Percentiles rank a stretch among this genome's conserved stretches.
These are phyloP conservation scores for Speoplatyrhinus poulsoni DNA, from an alignment of 2,113 vertebrate species.

Conservation along the genomic window DNA sequence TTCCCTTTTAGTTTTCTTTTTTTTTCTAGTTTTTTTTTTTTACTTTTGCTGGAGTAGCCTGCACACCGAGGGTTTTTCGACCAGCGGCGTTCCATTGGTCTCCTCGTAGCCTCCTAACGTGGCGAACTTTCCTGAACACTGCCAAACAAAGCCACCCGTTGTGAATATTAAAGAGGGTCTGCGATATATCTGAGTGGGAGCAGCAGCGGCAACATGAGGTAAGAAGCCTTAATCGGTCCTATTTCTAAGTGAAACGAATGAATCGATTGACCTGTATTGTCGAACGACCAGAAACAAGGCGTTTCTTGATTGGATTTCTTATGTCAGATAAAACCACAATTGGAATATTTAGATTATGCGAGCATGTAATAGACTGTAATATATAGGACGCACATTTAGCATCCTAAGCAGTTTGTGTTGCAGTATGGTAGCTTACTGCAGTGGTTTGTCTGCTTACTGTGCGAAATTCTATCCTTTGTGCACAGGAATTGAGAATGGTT, in stretches of 20 bases:
- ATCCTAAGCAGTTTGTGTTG: neutral
- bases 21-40: constrained; percentile 42
- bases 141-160: constrained; percentile 21
- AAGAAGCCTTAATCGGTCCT: constrained; percentile 33
- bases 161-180: neutral
- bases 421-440: neutral
- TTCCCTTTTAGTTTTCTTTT: constrained; percentile 45
- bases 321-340: neutral
- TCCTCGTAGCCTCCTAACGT: constrained; percentile 36
- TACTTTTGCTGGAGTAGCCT: constrained; percentile 42
- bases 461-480: neutral
- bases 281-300: no score
- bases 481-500: neutral
- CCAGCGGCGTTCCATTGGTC: constrained; percentile 54
- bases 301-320: neutral
- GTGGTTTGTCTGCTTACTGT: neutral
- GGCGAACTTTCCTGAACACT: constrained; percentile 63
- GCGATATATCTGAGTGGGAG: constrained; percentile 25
- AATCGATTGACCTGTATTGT: no score
- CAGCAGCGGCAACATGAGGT: constrained; percentile 70
- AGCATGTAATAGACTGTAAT: neutral
- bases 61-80: constrained; percentile 11
- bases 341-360: neutral
- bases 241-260: neutral
- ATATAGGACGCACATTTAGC: neutral